Evolutionary conservation across 2,113 vertebrate species (phyloP).

Genomic region (Falcunculus frontatus): DNA sequence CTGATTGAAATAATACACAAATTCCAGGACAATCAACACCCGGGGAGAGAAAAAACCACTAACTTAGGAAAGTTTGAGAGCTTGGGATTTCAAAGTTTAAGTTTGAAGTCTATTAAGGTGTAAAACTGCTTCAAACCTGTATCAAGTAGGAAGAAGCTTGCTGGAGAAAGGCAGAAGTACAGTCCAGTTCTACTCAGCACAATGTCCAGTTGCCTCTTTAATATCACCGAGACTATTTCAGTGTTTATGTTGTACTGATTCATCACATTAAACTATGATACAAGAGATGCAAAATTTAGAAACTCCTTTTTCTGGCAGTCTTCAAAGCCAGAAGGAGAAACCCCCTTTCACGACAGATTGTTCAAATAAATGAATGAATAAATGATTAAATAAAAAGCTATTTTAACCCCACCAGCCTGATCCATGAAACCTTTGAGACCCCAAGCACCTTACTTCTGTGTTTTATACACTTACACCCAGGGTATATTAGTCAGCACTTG

Average conservation of each 20-base stretch:
- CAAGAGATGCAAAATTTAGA: background rate
- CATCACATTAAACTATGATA: fast-evolving
- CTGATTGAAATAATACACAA: background rate
- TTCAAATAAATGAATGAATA: background rate
- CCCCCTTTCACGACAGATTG: background rate
- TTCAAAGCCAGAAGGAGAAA: background rate
- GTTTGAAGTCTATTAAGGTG: background rate
- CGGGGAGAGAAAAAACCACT: no score
- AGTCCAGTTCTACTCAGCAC: background rate
- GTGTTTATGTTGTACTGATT: background rate
- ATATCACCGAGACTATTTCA: background rate
- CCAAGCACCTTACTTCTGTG: background rate
- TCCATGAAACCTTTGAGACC: background rate
- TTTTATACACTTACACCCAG: background rate
- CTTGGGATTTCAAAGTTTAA: background rate
- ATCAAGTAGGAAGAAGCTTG: background rate
- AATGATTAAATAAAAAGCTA: background rate
- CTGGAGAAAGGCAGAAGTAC: background rate
- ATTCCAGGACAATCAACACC: background rate
- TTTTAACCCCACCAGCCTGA: background rate
- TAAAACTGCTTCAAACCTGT: background rate
- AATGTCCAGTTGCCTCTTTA: background rate
- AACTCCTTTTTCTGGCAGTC: background rate
- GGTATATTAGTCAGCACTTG: background rate
- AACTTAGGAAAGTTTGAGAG: background rate